phyloP scores from a whole-genome alignment of 1,140 invertebrate genomes.

The Helicorthomorpha holstii region DNA sequence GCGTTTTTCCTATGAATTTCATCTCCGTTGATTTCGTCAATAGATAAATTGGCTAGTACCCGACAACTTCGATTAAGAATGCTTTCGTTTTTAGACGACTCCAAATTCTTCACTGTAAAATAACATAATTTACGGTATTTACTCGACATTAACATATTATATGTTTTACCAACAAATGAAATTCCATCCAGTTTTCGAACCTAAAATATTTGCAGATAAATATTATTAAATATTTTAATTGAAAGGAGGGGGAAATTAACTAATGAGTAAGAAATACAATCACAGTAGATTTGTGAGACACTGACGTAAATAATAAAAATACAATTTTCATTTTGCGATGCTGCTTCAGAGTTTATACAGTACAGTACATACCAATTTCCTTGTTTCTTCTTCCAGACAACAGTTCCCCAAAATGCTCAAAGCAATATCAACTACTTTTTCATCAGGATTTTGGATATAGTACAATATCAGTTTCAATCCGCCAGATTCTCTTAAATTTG shows the following conservation, averaged over 20 bases:
- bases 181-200: background rate
- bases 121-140: background rate
- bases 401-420: conserved; percentile 1
- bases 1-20: background rate
- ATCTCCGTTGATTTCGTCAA: background rate
- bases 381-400: background rate
- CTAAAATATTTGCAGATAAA: background rate
- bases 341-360: no score
- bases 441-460: background rate
- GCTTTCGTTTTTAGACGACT: background rate
- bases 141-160: background rate
- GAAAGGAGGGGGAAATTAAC: background rate
- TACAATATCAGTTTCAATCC: background rate
- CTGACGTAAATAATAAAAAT: background rate
- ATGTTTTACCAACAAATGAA: background rate
- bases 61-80: conserved; percentile 2
- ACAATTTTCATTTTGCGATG: no score
- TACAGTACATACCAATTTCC: background rate
- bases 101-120: conserved; percentile 4
- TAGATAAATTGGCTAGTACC: conserved; percentile 1
- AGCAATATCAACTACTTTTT: background rate
- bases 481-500: background rate
- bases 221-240: background rate
- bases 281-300: background rate
- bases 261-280: background rate